These are phyloP conservation scores for Dryocosmus kuriphilus DNA, from an alignment of 2,888 invertebrate species.

Conservation along the genomic window DNA sequence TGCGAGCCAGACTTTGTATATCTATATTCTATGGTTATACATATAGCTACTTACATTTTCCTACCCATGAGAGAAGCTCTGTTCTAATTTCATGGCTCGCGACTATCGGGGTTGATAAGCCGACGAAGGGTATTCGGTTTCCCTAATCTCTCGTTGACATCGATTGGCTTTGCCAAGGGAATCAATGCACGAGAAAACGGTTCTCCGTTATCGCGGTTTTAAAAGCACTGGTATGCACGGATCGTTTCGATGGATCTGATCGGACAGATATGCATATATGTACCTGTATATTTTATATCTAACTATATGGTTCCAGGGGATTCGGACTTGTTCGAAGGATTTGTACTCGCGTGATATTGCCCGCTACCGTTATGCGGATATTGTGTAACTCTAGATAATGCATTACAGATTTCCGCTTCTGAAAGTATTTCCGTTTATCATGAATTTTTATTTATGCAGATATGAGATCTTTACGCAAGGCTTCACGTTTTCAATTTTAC, in stretches of 20 bases:
- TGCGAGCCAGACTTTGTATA: not conserved
- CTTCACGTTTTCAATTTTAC: not conserved
- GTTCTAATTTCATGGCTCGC: conserved; percentile 35
- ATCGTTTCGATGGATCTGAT: not conserved
- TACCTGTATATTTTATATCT: not conserved
- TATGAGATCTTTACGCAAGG: not conserved
- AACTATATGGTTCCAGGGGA: not conserved
- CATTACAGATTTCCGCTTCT: not conserved
- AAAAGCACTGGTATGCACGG: not conserved
- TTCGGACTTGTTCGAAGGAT: conserved; percentile 3
- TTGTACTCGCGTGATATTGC: not conserved
- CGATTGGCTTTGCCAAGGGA: conserved; percentile 29
- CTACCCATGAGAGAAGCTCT: conserved; percentile 1
- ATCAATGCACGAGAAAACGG: conserved; percentile 33
- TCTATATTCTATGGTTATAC: not conserved
- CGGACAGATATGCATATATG: not conserved
- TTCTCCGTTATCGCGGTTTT: conserved; percentile 5
- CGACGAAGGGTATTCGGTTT: conserved; percentile 23
- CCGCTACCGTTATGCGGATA: not conserved
- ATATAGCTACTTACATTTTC: conserved; percentile 19
- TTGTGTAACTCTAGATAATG: conserved; percentile 5
- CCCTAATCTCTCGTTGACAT: conserved; percentile 38
- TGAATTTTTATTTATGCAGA: not conserved
- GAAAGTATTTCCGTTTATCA: not conserved
- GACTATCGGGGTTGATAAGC: conserved; percentile 38